Evolutionary conservation across 2,113 vertebrate genomes (phyloP).

Genomic region (Numenius arquata): DNA sequence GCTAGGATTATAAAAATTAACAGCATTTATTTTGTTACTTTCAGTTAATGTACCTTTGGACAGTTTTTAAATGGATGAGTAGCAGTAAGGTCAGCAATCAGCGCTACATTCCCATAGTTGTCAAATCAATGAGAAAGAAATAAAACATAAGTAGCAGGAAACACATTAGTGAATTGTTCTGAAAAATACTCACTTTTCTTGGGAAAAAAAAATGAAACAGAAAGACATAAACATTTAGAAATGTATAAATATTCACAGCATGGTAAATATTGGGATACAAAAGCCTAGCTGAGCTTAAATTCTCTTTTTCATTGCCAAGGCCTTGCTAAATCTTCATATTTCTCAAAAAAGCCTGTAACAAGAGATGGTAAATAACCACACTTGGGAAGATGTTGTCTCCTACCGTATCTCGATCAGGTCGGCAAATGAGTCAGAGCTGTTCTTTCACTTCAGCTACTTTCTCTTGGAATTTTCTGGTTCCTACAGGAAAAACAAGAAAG

Average conservation of each 20-base stretch:
- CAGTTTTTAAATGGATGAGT: background rate
- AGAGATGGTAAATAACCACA: background rate
- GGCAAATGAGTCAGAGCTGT: background rate
- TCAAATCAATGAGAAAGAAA: background rate
- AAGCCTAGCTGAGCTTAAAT: background rate
- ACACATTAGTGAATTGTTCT: background rate
- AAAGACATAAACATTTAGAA: background rate
- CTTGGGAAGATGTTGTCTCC: background rate
- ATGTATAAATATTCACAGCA: accelerated
- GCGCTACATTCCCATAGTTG: background rate
- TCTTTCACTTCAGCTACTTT: background rate
- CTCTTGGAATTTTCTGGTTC: background rate
- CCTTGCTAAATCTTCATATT: background rate
- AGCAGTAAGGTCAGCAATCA: background rate
- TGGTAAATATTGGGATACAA: background rate
- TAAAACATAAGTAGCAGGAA: background rate
- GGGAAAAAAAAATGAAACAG: background rate
- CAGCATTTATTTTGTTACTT: background rate
- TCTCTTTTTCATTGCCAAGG: background rate
- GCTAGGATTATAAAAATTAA: background rate
- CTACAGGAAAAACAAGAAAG: background rate
- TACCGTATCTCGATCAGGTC: background rate
- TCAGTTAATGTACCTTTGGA: background rate
- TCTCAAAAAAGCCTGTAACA: background rate
- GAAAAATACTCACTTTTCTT: background rate